phyloP scores from a whole-genome alignment of 2,888 invertebrate species.

The Lordiphosa andalusiaca region DNA sequence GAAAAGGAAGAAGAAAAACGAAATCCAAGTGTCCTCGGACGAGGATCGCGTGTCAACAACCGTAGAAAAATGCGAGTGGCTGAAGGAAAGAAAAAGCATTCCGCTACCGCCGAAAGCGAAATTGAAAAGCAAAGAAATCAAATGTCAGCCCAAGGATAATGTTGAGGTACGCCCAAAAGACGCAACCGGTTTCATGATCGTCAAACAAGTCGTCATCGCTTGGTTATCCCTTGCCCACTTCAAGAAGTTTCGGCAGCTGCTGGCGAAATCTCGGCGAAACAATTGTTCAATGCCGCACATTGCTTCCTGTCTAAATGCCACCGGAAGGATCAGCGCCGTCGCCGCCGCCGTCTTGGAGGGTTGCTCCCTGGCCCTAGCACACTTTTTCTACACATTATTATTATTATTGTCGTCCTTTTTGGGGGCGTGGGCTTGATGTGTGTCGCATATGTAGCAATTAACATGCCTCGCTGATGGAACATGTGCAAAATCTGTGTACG shows the following conservation, averaged over 20 bases:
- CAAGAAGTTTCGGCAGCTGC: slow-evolving; percentile 55
- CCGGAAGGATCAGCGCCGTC: slow-evolving; percentile 74
- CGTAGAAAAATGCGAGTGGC: slow-evolving; percentile 45
- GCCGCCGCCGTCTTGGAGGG: slow-evolving; percentile 50
- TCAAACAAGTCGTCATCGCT: slow-evolving; percentile 59
- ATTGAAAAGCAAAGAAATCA: slow-evolving; percentile 68
- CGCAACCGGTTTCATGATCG: slow-evolving; percentile 60
- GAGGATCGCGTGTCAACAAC: slow-evolving; percentile 74
- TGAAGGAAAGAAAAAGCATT: slow-evolving; percentile 67
- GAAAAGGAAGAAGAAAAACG: slow-evolving; percentile 5
- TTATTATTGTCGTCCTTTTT: slow-evolving; percentile 2
- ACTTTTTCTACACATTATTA: slow-evolving; percentile 21
- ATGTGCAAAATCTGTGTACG: slow-evolving; percentile 66
- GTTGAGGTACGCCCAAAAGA: slow-evolving; percentile 50
- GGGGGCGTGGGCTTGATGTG: slow-evolving; percentile 62
- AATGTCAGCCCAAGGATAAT: slow-evolving; percentile 59
- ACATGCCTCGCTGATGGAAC: slow-evolving; percentile 51
- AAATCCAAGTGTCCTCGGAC: slow-evolving; percentile 19
- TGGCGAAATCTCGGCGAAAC: slow-evolving; percentile 50
- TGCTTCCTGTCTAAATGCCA: slow-evolving; percentile 78
- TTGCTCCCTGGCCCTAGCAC: slow-evolving; percentile 27
- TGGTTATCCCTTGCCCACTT: slow-evolving; percentile 69
- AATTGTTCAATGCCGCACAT: slow-evolving; percentile 77
- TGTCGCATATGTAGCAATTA: slow-evolving; percentile 79
- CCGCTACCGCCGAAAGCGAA: slow-evolving; percentile 74